Evolutionary conservation across 2,113 vertebrate genomes (phyloP).

Genomic region (Spilogale gracilis): DNA sequence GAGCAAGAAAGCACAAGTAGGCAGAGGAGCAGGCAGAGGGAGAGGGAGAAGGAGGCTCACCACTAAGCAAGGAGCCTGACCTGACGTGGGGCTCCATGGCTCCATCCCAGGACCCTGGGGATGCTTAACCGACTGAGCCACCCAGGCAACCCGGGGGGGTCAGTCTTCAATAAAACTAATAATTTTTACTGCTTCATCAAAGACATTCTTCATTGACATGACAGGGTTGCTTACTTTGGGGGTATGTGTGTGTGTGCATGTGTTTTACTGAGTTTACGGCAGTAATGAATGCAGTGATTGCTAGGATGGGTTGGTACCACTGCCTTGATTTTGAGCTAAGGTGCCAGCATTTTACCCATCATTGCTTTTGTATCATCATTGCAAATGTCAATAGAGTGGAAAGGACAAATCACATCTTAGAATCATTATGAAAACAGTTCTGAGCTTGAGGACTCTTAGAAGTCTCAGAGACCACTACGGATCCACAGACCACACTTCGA

Average conservation of each 20-base stretch:
- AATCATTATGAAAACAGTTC: background rate
- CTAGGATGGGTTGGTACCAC: background rate
- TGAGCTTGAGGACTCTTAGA: background rate
- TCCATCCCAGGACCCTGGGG: too few relatives aligned
- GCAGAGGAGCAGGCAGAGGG: too few relatives aligned
- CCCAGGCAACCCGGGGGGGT: background rate
- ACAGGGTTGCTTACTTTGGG: background rate
- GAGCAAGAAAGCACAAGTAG: too few relatives aligned
- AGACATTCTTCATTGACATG: slow-evolving; percentile 19
- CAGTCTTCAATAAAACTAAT: background rate
- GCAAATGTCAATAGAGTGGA: background rate
- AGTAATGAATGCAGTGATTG: background rate
- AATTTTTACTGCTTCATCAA: slow-evolving; percentile 6
- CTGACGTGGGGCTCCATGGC: too few relatives aligned
- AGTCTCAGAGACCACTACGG: background rate
- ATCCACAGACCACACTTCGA: background rate
- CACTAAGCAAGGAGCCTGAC: too few relatives aligned
- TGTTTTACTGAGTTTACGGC: background rate
- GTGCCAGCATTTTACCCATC: background rate
- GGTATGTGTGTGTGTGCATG: background rate
- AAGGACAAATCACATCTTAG: background rate
- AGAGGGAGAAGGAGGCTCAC: too few relatives aligned
- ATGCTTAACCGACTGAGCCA: too few relatives aligned
- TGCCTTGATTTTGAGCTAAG: background rate
- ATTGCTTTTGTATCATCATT: background rate